Evolutionary conservation across 2,113 vertebrate species (phyloP).

Genomic region (Penelope pileata): DNA sequence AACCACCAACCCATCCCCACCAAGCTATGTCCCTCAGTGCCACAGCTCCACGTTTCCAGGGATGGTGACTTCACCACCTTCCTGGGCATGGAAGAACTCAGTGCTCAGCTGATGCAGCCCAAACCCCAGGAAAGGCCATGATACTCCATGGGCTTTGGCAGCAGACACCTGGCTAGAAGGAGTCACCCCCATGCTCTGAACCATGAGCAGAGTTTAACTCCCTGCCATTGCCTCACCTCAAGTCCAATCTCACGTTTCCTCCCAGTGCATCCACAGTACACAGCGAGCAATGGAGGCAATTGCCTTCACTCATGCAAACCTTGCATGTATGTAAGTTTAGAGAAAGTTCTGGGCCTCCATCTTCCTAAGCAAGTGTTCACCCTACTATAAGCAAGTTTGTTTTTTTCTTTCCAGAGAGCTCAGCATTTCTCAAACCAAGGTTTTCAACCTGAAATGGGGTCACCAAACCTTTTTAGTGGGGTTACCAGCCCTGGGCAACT

Average conservation of each 20-base stretch:
- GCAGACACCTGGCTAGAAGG: too few species aligned
- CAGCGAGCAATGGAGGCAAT: not conserved
- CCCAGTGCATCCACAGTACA: accelerated
- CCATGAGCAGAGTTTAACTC: not conserved
- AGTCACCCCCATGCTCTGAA: too few species aligned
- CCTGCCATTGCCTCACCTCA: not conserved
- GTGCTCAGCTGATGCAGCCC: too few species aligned
- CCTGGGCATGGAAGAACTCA: too few species aligned
- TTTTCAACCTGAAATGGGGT: slow-evolving; percentile 15
- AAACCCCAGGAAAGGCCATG: too few species aligned
- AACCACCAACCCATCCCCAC: too few species aligned
- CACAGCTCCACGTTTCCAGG: too few species aligned
- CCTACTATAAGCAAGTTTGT: not conserved
- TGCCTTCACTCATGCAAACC: not conserved
- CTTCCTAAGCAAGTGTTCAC: not conserved
- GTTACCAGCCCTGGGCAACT: not conserved
- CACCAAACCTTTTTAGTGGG: not conserved
- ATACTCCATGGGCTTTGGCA: too few species aligned
- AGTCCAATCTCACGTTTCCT: not conserved
- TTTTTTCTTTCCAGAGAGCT: not conserved
- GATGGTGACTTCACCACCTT: too few species aligned
- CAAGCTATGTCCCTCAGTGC: too few species aligned
- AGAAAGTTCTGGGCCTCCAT: not conserved
- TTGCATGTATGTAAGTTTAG: not conserved
- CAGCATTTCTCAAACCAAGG: not conserved